These are phyloP conservation scores for Eupeodes latifasciatus DNA, from an alignment of 2,888 invertebrate genomes.

Conservation along the genomic window DNA sequence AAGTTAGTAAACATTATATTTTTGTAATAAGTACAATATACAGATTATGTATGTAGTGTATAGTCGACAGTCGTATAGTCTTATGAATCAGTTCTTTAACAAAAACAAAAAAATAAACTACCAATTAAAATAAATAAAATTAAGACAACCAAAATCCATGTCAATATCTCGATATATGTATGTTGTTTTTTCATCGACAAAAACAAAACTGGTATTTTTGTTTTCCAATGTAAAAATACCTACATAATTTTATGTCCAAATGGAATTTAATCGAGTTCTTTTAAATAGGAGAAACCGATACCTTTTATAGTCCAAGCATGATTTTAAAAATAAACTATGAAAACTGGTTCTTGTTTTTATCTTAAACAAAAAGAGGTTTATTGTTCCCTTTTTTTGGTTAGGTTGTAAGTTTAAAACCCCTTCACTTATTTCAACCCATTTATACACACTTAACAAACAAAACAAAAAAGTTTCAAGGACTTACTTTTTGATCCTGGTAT, in stretches of 20 bases:
- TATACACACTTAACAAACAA: background rate
- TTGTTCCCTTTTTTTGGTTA: background rate
- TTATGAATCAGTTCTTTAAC: constrained; percentile 15
- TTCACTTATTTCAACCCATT: constrained; percentile 13
- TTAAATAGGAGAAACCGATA: constrained; percentile 49
- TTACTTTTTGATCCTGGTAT: constrained; percentile 24
- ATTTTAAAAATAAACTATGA: constrained; percentile 34
- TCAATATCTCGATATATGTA: background rate
- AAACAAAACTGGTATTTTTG: constrained; percentile 53
- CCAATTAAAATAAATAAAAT: constrained; percentile 2
- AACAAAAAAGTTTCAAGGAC: constrained; percentile 35
- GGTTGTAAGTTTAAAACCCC: background rate
- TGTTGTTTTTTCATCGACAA: background rate
- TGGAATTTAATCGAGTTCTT: constrained; percentile 20
- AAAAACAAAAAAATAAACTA: background rate
- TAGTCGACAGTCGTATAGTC: no score
- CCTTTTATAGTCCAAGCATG: constrained; percentile 36
- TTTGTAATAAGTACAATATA: background rate
- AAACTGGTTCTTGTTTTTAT: constrained; percentile 68
- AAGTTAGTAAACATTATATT: background rate
- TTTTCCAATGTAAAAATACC: constrained; percentile 18
- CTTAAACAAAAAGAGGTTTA: background rate
- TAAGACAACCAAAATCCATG: constrained; percentile 3
- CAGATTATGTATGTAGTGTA: no score
- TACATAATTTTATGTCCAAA: constrained; percentile 38